phyloP scores from a whole-genome alignment of 2,113 vertebrate species.

The Brevimyrus niger region DNA sequence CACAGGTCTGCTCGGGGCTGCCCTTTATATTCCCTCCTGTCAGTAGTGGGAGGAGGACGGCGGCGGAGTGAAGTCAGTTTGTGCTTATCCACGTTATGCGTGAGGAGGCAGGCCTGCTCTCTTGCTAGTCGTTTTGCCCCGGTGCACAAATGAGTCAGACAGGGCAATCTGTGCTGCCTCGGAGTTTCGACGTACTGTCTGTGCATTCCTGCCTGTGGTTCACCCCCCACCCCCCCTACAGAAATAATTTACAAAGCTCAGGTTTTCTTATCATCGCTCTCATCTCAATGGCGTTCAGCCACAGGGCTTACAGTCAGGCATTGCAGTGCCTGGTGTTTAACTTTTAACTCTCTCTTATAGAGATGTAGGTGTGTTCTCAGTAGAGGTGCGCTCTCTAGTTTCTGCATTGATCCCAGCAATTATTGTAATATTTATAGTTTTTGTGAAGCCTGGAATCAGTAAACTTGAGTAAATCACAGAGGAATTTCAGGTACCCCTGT shows the following conservation, averaged over 20 bases:
- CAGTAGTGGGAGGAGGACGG: background rate
- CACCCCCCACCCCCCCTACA: slow-evolving; percentile 22
- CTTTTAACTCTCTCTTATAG: background rate
- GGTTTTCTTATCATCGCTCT: slow-evolving; percentile 39
- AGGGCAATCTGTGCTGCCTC: background rate
- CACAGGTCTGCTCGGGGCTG: background rate
- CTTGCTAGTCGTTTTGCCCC: background rate
- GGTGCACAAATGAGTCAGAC: background rate
- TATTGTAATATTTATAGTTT: background rate
- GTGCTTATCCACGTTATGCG: background rate
- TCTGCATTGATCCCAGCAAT: background rate
- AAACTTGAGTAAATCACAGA: background rate
- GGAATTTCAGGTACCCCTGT: background rate
- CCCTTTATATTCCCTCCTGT: background rate
- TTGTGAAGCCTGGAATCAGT: background rate
- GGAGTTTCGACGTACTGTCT: background rate
- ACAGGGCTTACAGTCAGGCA: slow-evolving; percentile 11
- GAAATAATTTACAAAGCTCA: slow-evolving; percentile 33
- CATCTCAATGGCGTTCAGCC: slow-evolving; percentile 40
- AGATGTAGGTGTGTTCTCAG: background rate
- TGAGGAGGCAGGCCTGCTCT: background rate
- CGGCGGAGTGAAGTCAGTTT: background rate
- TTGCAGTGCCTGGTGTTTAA: background rate
- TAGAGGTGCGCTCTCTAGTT: background rate
- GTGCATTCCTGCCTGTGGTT: slow-evolving; percentile 26